Base-by-base conservation (phyloP, 2,888 invertebrate genomes). In the Lepidocyrtinus sp. region DNA sequence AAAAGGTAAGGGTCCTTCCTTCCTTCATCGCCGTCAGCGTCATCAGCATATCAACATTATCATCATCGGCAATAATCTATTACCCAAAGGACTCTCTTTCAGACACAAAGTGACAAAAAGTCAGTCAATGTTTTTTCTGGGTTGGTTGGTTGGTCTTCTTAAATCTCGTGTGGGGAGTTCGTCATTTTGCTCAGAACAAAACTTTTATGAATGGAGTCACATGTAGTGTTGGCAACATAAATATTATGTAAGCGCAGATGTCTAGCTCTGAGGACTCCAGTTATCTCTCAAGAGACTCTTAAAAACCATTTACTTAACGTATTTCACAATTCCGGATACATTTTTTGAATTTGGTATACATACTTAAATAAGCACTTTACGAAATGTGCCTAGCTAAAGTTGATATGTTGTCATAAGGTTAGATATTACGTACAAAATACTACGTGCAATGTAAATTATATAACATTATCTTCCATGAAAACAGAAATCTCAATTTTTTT, bases 201-300 rank as follows among this genome's bases (percentile, higher is more conserved):
- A 36, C 36, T 5, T 55, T 55, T 55, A n/a, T 55, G 55, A 55
- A 55, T 55, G 55, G 55, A 55, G n/a, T 55, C n/a, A n/a, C n/a
- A 55, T 15, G 17, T 55, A 17, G 17, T 55, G 55, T 15, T n/a
- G 55, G 67, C 1, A 25, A 26, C 50, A 68, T 24, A 7, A n/a
- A 22, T 17, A 68, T 24, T 46, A 26, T 12, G 12, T 59, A 61
- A 25, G 50, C 25, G 19, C 71, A 75, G 63, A 75, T 75, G 75
- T 69, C 59, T 75, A 69, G 9, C 64, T 24, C 50, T 55, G 55
- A 55, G 55, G 55, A 55, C 27, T 46, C 65, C 21, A 25, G 27
- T 71, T 24, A 22, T 61, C 21, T 77, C 77, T 77, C 77, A 46
- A 77, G 77, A 77, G 77, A 72, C 77, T 77, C 72, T 77, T 77